phyloP scores from a whole-genome alignment of 2,888 invertebrate species.

The Netelia melanura region DNA sequence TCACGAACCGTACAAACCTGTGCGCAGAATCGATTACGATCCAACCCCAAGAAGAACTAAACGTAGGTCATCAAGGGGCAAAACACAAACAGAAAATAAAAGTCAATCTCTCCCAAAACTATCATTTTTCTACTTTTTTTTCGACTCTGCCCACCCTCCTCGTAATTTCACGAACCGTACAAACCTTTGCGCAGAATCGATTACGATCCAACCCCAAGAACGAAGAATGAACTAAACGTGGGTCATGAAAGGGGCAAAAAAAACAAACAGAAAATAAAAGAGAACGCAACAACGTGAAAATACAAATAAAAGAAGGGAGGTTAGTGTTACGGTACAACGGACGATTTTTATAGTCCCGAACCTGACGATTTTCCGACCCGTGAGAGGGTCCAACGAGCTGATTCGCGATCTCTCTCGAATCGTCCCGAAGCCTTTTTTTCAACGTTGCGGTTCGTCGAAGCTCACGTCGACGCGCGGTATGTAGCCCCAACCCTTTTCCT shows the following conservation, averaged over 20 bases:
- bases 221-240: neutral
- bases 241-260: neutral
- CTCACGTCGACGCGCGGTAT: constrained; percentile 19
- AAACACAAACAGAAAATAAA: too few relatives aligned
- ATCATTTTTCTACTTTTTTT: too few relatives aligned
- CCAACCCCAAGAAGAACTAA: neutral
- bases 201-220: neutral
- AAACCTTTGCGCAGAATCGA: too few relatives aligned
- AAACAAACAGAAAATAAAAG: constrained; percentile 15
- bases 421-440: constrained; percentile 55
- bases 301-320: constrained; percentile 37
- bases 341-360: constrained; percentile 68
- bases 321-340: constrained; percentile 62
- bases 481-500: constrained; percentile 6
- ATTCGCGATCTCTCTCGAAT: constrained; percentile 68
- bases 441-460: constrained; percentile 8
- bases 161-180: too few relatives aligned
- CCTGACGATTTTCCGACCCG: constrained; percentile 48
- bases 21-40: too few relatives aligned
- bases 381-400: constrained; percentile 56
- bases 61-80: too few relatives aligned
- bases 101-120: neutral
- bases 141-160: too few relatives aligned
- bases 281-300: constrained; percentile 28
- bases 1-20: too few relatives aligned